phyloP scores from a whole-genome alignment of 2,888 invertebrate species.

The Eupithecia subumbrata region DNA sequence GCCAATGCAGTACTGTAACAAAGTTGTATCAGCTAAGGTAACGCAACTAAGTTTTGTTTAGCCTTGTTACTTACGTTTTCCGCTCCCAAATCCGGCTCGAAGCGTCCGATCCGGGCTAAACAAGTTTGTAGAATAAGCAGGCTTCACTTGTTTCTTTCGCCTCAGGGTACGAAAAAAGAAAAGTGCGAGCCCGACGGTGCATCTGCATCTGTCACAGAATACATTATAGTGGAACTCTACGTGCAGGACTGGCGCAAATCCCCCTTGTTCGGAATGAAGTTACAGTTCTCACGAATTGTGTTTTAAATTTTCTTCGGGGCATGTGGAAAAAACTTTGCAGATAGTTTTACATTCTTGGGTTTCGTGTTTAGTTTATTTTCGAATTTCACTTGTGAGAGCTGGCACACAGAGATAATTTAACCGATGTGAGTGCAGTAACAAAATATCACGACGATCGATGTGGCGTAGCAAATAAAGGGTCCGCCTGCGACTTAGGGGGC shows the following conservation, averaged over 20 bases:
- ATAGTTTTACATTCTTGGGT: constrained; percentile 56
- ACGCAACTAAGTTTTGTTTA: constrained; percentile 47
- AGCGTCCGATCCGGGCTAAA: constrained; percentile 72
- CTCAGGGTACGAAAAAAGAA: constrained; percentile 66
- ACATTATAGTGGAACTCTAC: constrained; percentile 6
- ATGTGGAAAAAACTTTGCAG: constrained; percentile 70
- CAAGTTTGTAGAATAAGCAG: constrained; percentile 77
- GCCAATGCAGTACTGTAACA: constrained; percentile 25
- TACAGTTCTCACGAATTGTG: constrained; percentile 75
- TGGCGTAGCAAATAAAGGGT: too few relatives aligned
- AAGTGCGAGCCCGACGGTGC: constrained; percentile 65
- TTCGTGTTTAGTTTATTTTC: neutral
- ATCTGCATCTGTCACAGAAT: constrained; percentile 57
- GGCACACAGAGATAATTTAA: neutral
- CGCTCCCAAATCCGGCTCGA: constrained; percentile 69
- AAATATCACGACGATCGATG: too few relatives aligned
- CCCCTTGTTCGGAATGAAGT: constrained; percentile 77
- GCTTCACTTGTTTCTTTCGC: constrained; percentile 70
- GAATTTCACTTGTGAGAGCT: neutral
- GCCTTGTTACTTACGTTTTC: constrained; percentile 58
- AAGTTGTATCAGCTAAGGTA: constrained; percentile 37
- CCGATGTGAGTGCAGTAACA: neutral
- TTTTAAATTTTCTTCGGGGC: constrained; percentile 69
- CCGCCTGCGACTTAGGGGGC: too few relatives aligned
- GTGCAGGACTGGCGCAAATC: constrained; percentile 60